Percentiles rank a stretch among this genome's conserved stretches.
Evolutionary conservation across 2,113 vertebrate genomes (phyloP).

Genomic region (Sarotherodon lohbergeri): DNA sequence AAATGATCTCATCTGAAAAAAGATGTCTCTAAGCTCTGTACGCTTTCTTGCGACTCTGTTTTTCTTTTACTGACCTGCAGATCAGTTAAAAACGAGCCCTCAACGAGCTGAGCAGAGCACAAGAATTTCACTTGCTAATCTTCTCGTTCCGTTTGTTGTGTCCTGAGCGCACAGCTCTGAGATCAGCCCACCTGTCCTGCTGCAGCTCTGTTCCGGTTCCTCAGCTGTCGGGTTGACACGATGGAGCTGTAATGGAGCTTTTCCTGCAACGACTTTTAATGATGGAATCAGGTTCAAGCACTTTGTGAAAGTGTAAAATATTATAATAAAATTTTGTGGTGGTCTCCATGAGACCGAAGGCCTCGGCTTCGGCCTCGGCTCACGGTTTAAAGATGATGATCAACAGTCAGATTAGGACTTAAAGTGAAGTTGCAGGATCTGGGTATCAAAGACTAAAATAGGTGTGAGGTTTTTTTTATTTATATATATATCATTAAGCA

Average conservation of each 20-base stretch:
- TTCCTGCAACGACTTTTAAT: not conserved
- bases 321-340: not conserved
- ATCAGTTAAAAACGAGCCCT: not conserved
- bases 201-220: not conserved
- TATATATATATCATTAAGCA: not conserved
- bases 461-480: not conserved
- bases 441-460: not conserved
- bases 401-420: not conserved
- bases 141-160: not conserved
- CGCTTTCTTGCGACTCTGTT: not conserved
- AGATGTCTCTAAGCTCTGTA: not conserved
- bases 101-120: not conserved
- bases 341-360: not conserved
- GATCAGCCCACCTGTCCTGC: slow-evolving; percentile 17
- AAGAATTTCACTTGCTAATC: not conserved
- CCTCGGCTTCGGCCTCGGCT: not conserved
- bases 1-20: not conserved
- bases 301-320: not conserved
- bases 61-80: not conserved
- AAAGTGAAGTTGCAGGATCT: not conserved
- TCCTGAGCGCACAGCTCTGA: not conserved
- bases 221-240: not conserved
- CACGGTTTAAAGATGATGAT: not conserved
- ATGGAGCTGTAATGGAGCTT: slow-evolving; percentile 8
- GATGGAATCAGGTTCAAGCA: not conserved